Conservation (phyloP, 2,113 vertebrate genomes). For the Macquaria ambigua region DNA sequence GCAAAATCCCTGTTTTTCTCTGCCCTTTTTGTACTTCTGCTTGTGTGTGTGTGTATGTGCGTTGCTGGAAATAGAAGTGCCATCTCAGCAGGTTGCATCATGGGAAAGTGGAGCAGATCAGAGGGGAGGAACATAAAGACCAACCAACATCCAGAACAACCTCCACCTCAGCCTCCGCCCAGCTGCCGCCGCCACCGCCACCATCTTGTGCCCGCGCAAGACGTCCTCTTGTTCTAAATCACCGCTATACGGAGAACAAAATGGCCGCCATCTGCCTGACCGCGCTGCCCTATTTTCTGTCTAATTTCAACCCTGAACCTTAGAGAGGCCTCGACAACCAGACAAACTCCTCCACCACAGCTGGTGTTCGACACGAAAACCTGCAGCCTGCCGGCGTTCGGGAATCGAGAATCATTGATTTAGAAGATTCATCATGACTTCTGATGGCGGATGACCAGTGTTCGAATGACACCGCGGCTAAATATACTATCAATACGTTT, state of each 20-base stretch:
- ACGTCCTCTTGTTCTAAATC: slow-evolving; percentile 10
- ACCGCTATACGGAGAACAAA: neutral
- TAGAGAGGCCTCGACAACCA: neutral
- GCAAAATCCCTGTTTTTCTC: neutral
- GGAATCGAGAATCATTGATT: neutral
- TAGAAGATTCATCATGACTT: neutral
- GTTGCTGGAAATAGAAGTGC: slow-evolving; percentile 73
- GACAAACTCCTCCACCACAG: neutral
- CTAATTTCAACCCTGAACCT: neutral
- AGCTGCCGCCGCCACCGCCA: neutral
- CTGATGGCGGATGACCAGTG: neutral
- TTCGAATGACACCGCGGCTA: too few relatives aligned
- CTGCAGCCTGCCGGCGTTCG: neutral
- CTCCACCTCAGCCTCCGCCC: slow-evolving; percentile 19
- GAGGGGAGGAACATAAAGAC: slow-evolving; percentile 51
- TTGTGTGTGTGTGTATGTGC: slow-evolving; percentile 9
- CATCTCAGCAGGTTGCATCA: slow-evolving; percentile 66
- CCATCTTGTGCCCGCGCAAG: neutral
- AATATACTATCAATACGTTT: too few relatives aligned
- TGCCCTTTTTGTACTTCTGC: slow-evolving; percentile 20
- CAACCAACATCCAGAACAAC: slow-evolving; percentile 37
- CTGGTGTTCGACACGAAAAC: neutral
- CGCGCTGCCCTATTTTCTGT: slow-evolving; percentile 18
- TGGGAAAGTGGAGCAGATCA: slow-evolving; percentile 73
- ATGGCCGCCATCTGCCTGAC: neutral